Base-by-base conservation (phyloP, 2,113 vertebrate genomes). In the Dolichotis patagonum region DNA sequence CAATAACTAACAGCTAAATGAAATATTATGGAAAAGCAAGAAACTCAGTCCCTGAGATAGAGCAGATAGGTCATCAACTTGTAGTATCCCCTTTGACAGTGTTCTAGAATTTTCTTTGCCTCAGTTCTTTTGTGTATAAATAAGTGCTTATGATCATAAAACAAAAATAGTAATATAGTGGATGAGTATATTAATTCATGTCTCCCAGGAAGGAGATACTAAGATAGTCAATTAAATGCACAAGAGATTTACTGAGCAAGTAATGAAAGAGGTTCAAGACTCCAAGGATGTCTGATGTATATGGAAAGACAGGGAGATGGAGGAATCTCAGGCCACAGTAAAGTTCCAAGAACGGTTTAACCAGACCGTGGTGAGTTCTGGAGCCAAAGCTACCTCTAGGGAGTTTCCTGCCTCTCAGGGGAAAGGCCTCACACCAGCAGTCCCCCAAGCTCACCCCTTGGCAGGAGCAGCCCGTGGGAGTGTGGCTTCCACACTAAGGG, bases 71-170 rank as follows among this genome's bases (percentile, higher is more conserved):
- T 43, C 35, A 54, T n/a, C 19, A 71, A 91, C 38, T 89, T 91
- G 16, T 32, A 26, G 2, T 41, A 19, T 63, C 56, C 24, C 58
- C 38, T 78, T 88, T 22, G 43, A 56, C 4, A 87, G 38, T 78
- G 88, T 62, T 26, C 78, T 88, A 85, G 85, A 63, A 41, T 30
- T 92, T 82, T 83, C 62, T 90, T 80, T 49, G 22, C 30, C 46
- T 85, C 9, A 58, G 30, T n/a, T 93, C 80, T 94, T 93, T 49
- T 89, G 52, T 88, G 28, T 91, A 19, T 89, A 83, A 83, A 60
- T 83, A 63, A 60, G 30, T 71, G 14, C 22, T 69, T 89, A 38
- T 81, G 77, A 84, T 11, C 63, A 38, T 56, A 35, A 96, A 86
- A 58, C 63, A 69, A 88, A 67, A 75, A 62, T 32, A 75, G 62